These are phyloP conservation scores for Heterocephalus glaber DNA, from an alignment of 2,113 vertebrate species.

Conservation along the genomic window DNA sequence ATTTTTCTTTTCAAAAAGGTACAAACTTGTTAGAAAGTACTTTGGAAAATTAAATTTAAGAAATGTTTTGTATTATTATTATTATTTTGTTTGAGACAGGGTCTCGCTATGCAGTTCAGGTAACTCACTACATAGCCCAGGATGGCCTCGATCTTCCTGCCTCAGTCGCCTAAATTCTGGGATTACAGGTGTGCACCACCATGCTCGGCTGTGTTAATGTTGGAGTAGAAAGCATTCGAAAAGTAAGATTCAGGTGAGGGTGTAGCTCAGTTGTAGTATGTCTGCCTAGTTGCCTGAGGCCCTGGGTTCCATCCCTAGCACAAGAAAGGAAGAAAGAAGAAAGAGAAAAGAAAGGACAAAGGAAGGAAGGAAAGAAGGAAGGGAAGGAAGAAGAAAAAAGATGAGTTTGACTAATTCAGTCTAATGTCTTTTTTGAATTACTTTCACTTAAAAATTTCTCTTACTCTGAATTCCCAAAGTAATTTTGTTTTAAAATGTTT, in stretches of 20 bases:
- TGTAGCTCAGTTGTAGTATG: not conserved
- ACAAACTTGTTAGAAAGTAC: not conserved
- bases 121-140: not conserved
- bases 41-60: not conserved
- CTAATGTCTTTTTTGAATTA: not conserved
- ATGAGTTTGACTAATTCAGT: not conserved
- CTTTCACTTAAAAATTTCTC: not conserved
- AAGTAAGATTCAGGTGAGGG: not conserved
- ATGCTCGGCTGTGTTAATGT: not conserved
- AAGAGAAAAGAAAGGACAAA: not conserved
- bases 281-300: not conserved
- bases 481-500: constrained; percentile 12
- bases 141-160: not conserved
- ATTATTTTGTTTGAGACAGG: not conserved
- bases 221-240: not conserved
- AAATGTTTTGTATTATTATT: not conserved
- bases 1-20: not conserved
- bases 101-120: not conserved
- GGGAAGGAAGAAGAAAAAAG: not conserved
- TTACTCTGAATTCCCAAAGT: not conserved
- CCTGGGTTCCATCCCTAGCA: not conserved
- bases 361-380: no score
- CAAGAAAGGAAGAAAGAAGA: not conserved
- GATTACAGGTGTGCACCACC: not conserved
- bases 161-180: not conserved